Evolutionary conservation across 2,113 vertebrate species (phyloP).

Genomic region (Lophochroa leadbeateri): DNA sequence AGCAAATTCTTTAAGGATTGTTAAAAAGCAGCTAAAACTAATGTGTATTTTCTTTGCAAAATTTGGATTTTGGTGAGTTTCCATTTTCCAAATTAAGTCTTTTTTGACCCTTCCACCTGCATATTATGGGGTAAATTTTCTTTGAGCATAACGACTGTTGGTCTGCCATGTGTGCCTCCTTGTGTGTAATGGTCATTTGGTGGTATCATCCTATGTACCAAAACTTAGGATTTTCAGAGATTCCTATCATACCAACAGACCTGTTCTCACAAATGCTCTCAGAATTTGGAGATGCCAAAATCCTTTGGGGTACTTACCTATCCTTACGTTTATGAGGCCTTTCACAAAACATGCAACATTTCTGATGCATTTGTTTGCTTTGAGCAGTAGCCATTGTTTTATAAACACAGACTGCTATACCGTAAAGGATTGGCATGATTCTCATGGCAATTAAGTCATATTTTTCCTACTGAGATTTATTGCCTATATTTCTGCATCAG

Average conservation of each 20-base stretch:
- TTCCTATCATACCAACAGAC: not conserved
- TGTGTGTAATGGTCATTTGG: not conserved
- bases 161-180: not conserved
- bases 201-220: not conserved
- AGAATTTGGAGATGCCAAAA: not conserved
- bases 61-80: not conserved
- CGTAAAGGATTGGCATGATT: not conserved
- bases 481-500: not conserved
- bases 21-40: not conserved
- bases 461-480: not conserved
- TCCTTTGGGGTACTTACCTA: not conserved
- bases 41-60: not conserved
- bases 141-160: not conserved
- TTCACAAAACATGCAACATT: not conserved
- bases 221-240: not conserved
- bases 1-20: not conserved
- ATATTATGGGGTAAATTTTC: not conserved
- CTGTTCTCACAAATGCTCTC: not conserved
- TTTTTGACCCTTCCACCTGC: not conserved
- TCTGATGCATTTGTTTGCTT: not conserved
- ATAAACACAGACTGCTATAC: not conserved
- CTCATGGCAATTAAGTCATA: not conserved
- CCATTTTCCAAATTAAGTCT: not conserved
- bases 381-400: not conserved
- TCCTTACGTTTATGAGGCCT: not conserved